Base-by-base conservation (phyloP, 2,113 vertebrate species). In the Plecotus auritus region DNA sequence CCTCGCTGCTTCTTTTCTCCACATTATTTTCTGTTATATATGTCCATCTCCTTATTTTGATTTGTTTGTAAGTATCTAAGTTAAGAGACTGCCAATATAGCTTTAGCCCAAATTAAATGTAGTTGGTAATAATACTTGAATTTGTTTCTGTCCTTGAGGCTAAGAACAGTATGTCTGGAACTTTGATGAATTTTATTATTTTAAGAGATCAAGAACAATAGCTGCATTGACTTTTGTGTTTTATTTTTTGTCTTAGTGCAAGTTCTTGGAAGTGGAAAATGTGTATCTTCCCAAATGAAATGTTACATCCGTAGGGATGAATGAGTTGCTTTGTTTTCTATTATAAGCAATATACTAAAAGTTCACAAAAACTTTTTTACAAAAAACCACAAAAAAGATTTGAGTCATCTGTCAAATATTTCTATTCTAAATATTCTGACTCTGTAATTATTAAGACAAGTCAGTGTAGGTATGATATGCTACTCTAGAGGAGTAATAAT, bases 191-290 rank as follows among this genome's bases (percentile, higher is more conserved):
- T 90, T 0, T 67, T 88, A 54, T 88, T 61, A 85, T 85, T 85
- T 85, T 76, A 85, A 69, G 42, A 76, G 10, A 85, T 89, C 2
- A 90, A 80, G 59, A 95, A 90, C 42, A 84, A 45, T 5, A 74
- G 17, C 45, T 64, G 47, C 9, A 73, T 14, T 92, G 37, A 91
- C 72, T 84, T 77, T 85, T 85, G 42, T 83, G 37, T 40, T 80
- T 61, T 56, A 45, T n/a, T 78, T 88, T 90, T 64, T 67, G 5
- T 91, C 30, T 70, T 78, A 82, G 26, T 85, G 37, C 11, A 82
- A 92, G 90, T 85, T 93, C 32, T 86, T 94, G 14, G 13, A 92
- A 95, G 37, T 85, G 12, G 13, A 61, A 92, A 84, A 72, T 94
- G 26, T 12, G 18, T 69, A 66, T 80, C 76, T 89, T 84, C 32